Evolutionary conservation across 2,113 vertebrate genomes (phyloP), one percentile per base, ranked within the genome.

Genomic region (Centropus bengalensis): DNA sequence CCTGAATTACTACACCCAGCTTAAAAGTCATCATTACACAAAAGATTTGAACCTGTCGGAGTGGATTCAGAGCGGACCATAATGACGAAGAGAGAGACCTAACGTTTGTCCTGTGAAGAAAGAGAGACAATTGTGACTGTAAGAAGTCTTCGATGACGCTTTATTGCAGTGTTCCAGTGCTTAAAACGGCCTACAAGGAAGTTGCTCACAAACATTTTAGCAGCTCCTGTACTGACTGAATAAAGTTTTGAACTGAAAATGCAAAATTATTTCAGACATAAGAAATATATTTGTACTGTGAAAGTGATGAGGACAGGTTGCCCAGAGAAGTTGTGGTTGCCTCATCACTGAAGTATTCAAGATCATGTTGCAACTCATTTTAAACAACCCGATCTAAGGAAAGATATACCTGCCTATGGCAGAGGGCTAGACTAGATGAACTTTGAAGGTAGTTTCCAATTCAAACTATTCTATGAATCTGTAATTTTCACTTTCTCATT

Each of bases 361-460:
- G 44, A 12, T 8, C 28, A 33, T 9, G 4, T 2, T 69, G 32
- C n/a, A 62, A 5, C 8, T 7, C 10, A 9, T 9, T 77, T 73
- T 73, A n/a, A 73, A 10, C 21, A 70, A 26, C 5, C 33, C 52
- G 1, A 1, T 42, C 23, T 62, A 19, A 9, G 44, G 8, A 18
- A 59, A 86, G 26, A 1, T 56, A 4, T 2, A 5, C 12, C 12
- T 36, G 5, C 8, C 17, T 3, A 2, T 6, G 8, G 12, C 1
- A 1, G 7, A 4, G 7, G 2, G 1, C 30, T 56, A 17, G 18
- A 74, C 2, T 49, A 77, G 17, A 15, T n/a, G 26, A 60, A 30
- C 14, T 88, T 59, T 74, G 30, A 27, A 42, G 2, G 10, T 8
- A 0, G 0, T 62, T 89, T 67, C 10, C 12, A 44, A 80, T 21